Evolutionary conservation across 2,797 vertebrate genomes (phyloP), one percentile per base, ranked within the genome.

Genomic region (Alcedo quadribrachys): DNA sequence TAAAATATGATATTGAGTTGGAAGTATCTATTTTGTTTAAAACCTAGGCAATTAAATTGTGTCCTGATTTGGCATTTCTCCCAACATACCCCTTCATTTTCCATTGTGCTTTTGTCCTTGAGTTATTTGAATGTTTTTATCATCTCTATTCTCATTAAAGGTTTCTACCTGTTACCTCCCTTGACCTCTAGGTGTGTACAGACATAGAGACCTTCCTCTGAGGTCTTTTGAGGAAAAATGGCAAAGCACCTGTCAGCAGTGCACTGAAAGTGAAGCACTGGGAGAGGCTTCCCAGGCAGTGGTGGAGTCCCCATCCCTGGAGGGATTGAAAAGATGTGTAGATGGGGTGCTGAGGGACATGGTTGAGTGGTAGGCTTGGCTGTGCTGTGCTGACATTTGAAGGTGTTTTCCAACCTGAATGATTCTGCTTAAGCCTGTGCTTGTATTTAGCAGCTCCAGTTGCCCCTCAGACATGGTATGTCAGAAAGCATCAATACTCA

Each of bases 401-500:
- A 58, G 22, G 42, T 45, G 21, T 32, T 32, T 65, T 46, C 62
- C 28, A 46, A 18, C 30, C 42, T 40, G 12, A 46, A 13, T 6
- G 42, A 45, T 24, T 43, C 24, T 48, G 3, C 69, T 93, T 79
- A 77, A 78, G 90, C 57, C 69, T 30, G 69, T 85, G 53, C 85
- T 85, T 90, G 30, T 57, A 54, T 57, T 76, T 48, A 69, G 71
- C 69, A 32, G 55, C 11, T 68, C 53, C 71, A 66, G 57, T 46
- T 94, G 90, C 82, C 95, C 96, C 76, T 95, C 82, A 94, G 94
- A 84, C 76, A 91, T 18, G 28, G 10, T 73, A 77, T 75, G 76
- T 45, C 79, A 92, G 58, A 50, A 94, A 94, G 92, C 90, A 94
- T 94, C 94, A 95, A 95, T 95, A 95, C 84, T 74, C 78, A 66